A percentile compares a stretch with the other conserved stretches of the same genome.
Conservation (phyloP, 2,888 invertebrate species). For the Kryphioiulus occultus region DNA sequence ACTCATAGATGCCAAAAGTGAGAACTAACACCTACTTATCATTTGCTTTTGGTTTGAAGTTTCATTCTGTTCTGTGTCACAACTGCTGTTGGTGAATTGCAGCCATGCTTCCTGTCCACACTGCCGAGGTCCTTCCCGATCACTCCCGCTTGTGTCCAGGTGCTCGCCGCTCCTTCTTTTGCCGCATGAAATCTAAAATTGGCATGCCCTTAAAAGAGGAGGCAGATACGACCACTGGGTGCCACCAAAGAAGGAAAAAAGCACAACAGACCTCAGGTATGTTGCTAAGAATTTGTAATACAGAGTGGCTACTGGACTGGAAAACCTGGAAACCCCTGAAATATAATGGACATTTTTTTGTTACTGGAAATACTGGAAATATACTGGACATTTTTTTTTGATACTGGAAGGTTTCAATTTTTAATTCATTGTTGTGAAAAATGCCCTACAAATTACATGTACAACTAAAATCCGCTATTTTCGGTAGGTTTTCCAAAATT, state of each 20-base stretch:
- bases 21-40: too few species aligned
- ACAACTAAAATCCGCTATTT: too few species aligned
- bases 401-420: too few species aligned
- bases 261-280: not conserved
- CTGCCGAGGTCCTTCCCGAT: not conserved
- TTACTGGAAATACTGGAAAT: too few species aligned
- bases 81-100: not conserved
- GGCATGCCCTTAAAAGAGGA: slow-evolving; percentile 75
- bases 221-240: slow-evolving; percentile 67
- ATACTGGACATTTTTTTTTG: too few species aligned
- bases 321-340: too few species aligned
- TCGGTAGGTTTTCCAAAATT: too few species aligned
- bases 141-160: slow-evolving; percentile 84
- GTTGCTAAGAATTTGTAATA: too few species aligned
- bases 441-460: too few species aligned
- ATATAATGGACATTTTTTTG: too few species aligned
- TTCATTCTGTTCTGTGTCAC: not conserved
- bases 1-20: slow-evolving; percentile 91
- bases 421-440: too few species aligned
- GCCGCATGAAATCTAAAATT: slow-evolving; percentile 85
- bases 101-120: not conserved
- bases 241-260: slow-evolving; percentile 59
- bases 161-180: slow-evolving; percentile 89
- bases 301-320: too few species aligned
- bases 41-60: not conserved